These are phyloP conservation scores for Monochamus saltuarius DNA, from an alignment of 1,140 invertebrate species.

Conservation along the genomic window DNA sequence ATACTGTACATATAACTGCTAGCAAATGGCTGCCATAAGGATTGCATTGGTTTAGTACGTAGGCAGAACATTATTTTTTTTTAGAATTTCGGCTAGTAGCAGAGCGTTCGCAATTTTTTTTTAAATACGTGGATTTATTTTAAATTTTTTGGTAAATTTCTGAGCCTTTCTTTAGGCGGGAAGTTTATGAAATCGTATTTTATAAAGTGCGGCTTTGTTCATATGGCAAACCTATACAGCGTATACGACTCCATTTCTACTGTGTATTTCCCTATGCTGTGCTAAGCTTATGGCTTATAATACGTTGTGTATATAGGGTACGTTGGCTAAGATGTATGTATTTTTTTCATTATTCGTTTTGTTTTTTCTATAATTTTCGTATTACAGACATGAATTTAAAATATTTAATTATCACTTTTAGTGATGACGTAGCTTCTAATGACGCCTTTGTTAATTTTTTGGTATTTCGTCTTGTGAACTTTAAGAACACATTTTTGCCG, in stretches of 20 bases:
- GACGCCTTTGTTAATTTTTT: slow-evolving; percentile 36
- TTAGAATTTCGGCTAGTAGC: slow-evolving; percentile 8
- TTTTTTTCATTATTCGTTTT: slow-evolving; percentile 27
- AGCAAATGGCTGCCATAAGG: slow-evolving; percentile 55
- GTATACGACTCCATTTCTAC: slow-evolving; percentile 51
- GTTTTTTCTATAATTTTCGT: slow-evolving; percentile 22
- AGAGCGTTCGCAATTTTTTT: slow-evolving; percentile 29
- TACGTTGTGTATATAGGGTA: slow-evolving; percentile 28
- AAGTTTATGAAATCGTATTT: slow-evolving; percentile 30
- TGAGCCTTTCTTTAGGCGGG: slow-evolving; percentile 9
- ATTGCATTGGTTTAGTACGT: slow-evolving; percentile 40
- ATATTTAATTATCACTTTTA: slow-evolving; percentile 35
- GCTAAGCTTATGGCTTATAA: slow-evolving; percentile 39
- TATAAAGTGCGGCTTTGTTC: slow-evolving; percentile 45
- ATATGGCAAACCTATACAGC: slow-evolving; percentile 47
- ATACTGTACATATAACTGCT: slow-evolving; percentile 43
- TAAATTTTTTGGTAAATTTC: slow-evolving; percentile 36
- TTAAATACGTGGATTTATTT: slow-evolving; percentile 28
- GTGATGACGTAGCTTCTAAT: slow-evolving; percentile 45
- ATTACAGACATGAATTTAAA: background rate
- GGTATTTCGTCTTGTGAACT: slow-evolving; percentile 26
- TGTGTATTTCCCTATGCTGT: slow-evolving; percentile 44
- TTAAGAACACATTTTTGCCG: slow-evolving; percentile 34
- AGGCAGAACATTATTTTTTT: slow-evolving; percentile 30
- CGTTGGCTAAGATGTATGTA: slow-evolving; percentile 8